Conservation (phyloP, 2,888 invertebrate genomes). For the Philopedon plagiatum region DNA sequence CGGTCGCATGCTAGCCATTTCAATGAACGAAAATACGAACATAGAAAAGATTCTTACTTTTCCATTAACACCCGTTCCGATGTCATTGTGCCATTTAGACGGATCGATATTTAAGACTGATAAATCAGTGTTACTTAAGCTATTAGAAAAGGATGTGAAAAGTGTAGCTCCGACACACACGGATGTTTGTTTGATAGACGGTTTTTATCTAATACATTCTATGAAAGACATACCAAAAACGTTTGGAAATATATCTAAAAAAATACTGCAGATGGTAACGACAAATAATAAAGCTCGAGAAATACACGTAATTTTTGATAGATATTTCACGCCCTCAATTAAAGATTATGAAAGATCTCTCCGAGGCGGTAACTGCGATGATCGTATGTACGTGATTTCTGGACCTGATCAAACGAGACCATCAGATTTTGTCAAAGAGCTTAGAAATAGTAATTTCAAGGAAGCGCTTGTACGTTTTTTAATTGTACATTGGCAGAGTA, state of each 20-base stretch:
- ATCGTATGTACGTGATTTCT: constrained; percentile 35
- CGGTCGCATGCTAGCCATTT: too few relatives aligned
- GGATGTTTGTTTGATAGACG: constrained; percentile 53
- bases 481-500: constrained; percentile 58
- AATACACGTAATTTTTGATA: constrained; percentile 53
- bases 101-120: constrained; percentile 54
- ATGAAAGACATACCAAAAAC: constrained; percentile 44
- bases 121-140: constrained; percentile 53
- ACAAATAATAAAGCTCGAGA: constrained; percentile 38
- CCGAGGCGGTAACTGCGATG: constrained; percentile 46
- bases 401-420: constrained; percentile 45
- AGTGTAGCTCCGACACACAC: constrained; percentile 17
- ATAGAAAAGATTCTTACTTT: constrained; percentile 46
- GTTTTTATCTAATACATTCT: constrained; percentile 50
- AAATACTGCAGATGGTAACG: constrained; percentile 52
- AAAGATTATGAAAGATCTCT: constrained; percentile 54
- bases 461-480: constrained; percentile 58
- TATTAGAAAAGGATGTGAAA: constrained; percentile 51
- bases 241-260: constrained; percentile 55
- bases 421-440: constrained; percentile 42
- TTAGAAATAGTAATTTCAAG: constrained; percentile 50
- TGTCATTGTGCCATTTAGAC: constrained; percentile 56
- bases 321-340: constrained; percentile 55
- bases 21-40: neutral
- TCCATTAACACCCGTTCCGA: constrained; percentile 43